Conservation (phyloP, 2,113 vertebrate genomes). For the Leiothrix lutea region DNA sequence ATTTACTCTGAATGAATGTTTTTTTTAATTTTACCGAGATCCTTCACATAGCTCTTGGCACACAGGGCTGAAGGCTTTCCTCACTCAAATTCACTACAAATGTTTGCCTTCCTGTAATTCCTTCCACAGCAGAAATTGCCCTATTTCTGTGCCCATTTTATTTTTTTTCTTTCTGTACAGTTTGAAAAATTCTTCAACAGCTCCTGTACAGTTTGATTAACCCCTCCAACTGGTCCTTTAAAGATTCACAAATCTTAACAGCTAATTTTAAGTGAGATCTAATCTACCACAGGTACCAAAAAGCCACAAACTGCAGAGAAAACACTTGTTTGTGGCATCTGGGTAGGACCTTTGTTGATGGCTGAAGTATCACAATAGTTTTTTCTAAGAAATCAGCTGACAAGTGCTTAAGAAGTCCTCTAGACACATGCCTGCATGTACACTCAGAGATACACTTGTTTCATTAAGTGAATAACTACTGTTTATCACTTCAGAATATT, state of each 20-base stretch:
- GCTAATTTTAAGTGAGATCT: not conserved
- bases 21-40: not conserved
- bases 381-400: not conserved
- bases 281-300: not conserved
- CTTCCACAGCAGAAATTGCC: not conserved
- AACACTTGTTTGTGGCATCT: not conserved
- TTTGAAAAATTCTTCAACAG: not conserved
- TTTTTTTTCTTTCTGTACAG: not conserved
- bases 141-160: not conserved
- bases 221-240: not conserved
- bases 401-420: not conserved
- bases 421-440: not conserved
- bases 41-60: not conserved
- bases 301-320: not conserved
- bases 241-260: not conserved
- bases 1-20: not conserved
- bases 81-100: not conserved
- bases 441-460: not conserved
- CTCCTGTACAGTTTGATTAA: not conserved
- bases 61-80: not conserved
- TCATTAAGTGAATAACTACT: not conserved
- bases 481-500: not conserved
- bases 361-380: not conserved
- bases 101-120: not conserved
- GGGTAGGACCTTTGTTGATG: not conserved